Evolutionary conservation across 1,140 invertebrate species (phyloP).

Genomic region (Carcinoscorpius rotundicauda): DNA sequence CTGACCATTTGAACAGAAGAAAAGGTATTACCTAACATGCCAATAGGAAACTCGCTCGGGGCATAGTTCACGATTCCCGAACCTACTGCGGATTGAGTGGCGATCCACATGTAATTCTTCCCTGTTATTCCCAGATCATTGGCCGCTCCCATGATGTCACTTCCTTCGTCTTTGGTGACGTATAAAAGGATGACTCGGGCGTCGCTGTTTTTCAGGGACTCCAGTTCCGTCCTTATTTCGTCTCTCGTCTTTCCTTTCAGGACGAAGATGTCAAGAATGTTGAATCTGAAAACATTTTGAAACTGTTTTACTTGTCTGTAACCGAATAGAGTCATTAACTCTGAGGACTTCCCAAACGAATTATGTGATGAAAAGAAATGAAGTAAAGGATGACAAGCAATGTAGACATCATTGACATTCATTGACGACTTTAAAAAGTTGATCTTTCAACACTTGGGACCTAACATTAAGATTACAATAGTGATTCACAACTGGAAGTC

Average conservation of each 20-base stretch:
- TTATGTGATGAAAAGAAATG: too few relatives aligned
- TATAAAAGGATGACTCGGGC: constrained; percentile 88
- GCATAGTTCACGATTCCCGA: constrained; percentile 40
- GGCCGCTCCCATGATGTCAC: constrained; percentile 65
- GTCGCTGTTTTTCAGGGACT: constrained; percentile 71
- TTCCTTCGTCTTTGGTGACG: constrained; percentile 74
- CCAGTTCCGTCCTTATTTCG: constrained; percentile 14
- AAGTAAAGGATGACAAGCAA: too few relatives aligned
- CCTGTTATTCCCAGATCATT: constrained; percentile 73
- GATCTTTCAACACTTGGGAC: too few relatives aligned
- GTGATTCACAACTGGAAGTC: too few relatives aligned
- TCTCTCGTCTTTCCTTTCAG: constrained; percentile 16
- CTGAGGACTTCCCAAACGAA: too few relatives aligned
- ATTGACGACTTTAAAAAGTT: too few relatives aligned
- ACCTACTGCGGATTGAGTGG: constrained; percentile 86
- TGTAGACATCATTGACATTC: too few relatives aligned
- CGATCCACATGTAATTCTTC: constrained; percentile 93
- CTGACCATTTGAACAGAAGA: too few relatives aligned
- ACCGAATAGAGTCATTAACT: too few relatives aligned
- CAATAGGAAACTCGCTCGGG: constrained; percentile 71
- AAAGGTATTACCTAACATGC: constrained; percentile 69
- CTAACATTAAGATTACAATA: too few relatives aligned
- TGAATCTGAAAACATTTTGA: constrained; percentile 15
- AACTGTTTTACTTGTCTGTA: too few relatives aligned
- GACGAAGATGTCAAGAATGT: constrained; percentile 21